Percentiles rank a stretch among this genome's conserved stretches.
phyloP scores from a whole-genome alignment of 2,888 invertebrate genomes.

The Meiosimyza decipiens region DNA sequence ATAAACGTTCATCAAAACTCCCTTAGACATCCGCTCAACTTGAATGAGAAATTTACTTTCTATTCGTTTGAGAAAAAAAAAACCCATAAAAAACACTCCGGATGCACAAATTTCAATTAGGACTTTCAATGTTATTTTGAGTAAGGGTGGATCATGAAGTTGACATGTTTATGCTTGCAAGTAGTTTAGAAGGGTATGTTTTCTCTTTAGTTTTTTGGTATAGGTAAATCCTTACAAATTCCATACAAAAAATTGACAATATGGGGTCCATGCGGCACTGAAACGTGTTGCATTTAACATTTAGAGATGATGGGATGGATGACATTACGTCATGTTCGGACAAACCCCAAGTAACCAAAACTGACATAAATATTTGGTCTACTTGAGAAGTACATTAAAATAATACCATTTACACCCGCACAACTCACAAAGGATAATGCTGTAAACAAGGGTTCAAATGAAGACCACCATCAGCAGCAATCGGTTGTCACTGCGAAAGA shows the following conservation, averaged over 20 bases:
- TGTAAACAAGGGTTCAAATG: background rate
- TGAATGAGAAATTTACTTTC: too few species aligned
- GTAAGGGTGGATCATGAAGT: slow-evolving; percentile 11
- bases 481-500: background rate
- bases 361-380: slow-evolving; percentile 31
- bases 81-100: slow-evolving; percentile 14
- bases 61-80: too few species aligned
- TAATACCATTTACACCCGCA: slow-evolving; percentile 36
- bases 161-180: background rate
- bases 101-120: slow-evolving; percentile 28
- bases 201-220: background rate
- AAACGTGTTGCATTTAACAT: slow-evolving; percentile 59
- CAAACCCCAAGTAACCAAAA: slow-evolving; percentile 41
- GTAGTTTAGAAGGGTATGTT: background rate
- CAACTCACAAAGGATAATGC: background rate
- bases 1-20: too few species aligned
- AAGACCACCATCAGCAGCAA: background rate
- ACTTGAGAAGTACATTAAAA: slow-evolving; percentile 28
- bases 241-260: slow-evolving; percentile 17
- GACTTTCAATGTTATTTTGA: slow-evolving; percentile 14
- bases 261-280: slow-evolving; percentile 30
- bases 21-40: too few species aligned
- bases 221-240: background rate
- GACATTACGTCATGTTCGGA: slow-evolving; percentile 49
- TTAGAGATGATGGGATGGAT: slow-evolving; percentile 1